These are phyloP conservation scores for Puffinus mauretanicus DNA, from an alignment of 2,113 vertebrate genomes.

Conservation along the genomic window DNA sequence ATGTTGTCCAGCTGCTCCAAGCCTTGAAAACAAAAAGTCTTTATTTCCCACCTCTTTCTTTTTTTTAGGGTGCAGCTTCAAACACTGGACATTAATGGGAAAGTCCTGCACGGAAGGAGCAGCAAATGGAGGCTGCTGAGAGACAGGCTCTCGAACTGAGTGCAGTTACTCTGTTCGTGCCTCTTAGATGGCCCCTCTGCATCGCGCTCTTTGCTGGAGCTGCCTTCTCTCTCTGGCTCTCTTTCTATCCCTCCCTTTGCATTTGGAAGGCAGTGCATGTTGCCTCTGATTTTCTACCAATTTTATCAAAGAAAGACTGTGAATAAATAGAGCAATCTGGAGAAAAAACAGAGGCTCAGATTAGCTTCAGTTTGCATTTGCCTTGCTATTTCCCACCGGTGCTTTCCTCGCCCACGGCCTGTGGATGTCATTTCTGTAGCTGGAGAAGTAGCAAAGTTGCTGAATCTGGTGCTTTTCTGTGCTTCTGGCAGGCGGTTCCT, in stretches of 20 bases:
- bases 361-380: not conserved
- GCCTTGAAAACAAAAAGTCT: not conserved
- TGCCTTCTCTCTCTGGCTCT: not conserved
- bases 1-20: not conserved
- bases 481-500: not conserved
- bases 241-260: not conserved
- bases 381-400: not conserved
- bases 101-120: not conserved
- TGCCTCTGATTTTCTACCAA: slow-evolving; percentile 20
- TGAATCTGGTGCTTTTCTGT: not conserved
- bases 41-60: not conserved
- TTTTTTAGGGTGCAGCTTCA: not conserved
- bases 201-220: not conserved
- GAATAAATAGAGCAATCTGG: slow-evolving; percentile 33
- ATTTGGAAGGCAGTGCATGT: not conserved
- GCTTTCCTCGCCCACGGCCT: not conserved
- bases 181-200: not conserved
- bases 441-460: not conserved
- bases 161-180: not conserved
- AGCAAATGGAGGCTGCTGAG: not conserved
- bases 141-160: not conserved
- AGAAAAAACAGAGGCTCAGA: slow-evolving; percentile 9
- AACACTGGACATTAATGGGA: not conserved
- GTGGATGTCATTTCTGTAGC: not conserved
- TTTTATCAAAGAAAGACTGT: slow-evolving; percentile 19